These are phyloP conservation scores for Rotaria socialis DNA, from an alignment of 2,888 invertebrate species.

Conservation along the genomic window DNA sequence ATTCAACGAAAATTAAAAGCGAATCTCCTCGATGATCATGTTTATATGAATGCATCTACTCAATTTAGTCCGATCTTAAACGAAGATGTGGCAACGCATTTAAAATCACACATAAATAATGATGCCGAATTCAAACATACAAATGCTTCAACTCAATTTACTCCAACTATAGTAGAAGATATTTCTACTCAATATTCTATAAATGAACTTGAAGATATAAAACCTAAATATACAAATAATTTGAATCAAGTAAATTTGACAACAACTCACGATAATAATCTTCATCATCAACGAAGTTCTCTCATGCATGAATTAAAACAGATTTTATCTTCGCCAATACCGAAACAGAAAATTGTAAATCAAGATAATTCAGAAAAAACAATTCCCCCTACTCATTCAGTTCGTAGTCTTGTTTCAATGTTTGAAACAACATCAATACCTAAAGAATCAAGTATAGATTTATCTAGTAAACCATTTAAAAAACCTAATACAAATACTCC, in stretches of 20 bases:
- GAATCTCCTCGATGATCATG: background rate
- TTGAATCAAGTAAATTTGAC: background rate
- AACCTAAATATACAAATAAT: background rate
- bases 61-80: background rate
- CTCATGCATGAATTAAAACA: background rate
- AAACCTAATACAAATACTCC: background rate
- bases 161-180: too few species aligned
- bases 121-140: too few species aligned
- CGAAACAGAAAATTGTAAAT: too few species aligned
- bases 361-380: background rate
- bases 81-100: too few species aligned
- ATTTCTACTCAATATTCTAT: too few species aligned
- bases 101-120: too few species aligned
- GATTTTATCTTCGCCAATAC: background rate
- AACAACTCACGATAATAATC: too few species aligned
- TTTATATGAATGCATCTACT: background rate
- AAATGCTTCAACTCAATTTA: too few species aligned
- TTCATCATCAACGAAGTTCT: background rate
- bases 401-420: conserved; percentile 25
- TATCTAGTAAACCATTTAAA: background rate
- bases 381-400: background rate
- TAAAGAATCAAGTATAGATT: background rate
- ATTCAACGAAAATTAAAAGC: background rate
- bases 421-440: background rate
- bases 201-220: background rate